These are phyloP conservation scores for Acrossocheilus wenchowensis DNA, from an alignment of 2,797 vertebrate genomes.

Conservation along the genomic window DNA sequence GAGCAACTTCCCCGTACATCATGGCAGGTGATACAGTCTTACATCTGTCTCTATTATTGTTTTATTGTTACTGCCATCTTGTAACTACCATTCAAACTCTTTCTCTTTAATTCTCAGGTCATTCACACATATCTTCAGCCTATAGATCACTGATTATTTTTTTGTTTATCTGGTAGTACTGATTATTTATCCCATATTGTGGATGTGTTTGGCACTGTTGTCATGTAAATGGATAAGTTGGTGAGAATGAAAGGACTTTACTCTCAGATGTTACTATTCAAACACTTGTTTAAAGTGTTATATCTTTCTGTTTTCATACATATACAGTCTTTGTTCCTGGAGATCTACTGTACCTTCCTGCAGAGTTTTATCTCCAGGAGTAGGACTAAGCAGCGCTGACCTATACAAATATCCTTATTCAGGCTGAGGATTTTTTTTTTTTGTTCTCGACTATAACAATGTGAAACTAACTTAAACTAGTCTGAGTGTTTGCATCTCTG, in stretches of 20 bases:
- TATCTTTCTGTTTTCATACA: background rate
- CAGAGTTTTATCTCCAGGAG: background rate
- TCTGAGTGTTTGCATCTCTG: background rate
- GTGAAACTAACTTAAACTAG: conserved; percentile 11
- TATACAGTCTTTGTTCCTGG: background rate
- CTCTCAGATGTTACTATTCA: background rate
- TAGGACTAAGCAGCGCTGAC: background rate
- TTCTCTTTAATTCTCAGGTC: conserved; percentile 59
- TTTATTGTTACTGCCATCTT: background rate
- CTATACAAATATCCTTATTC: conserved; percentile 2
- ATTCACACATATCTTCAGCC: conserved; percentile 51
- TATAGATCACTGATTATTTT: background rate
- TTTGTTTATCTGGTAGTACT: background rate
- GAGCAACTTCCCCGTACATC: conserved; percentile 80
- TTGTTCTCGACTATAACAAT: background rate
- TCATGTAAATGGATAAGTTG: background rate
- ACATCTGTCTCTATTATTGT: background rate
- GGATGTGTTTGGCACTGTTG: conserved; percentile 31
- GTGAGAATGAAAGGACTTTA: background rate
- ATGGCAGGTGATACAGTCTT: conserved; percentile 76
- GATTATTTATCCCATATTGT: conserved; percentile 45
- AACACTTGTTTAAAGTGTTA: conserved; percentile 13
- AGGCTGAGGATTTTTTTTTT: background rate
- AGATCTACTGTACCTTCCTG: background rate
- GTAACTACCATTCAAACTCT: background rate